phyloP scores from a whole-genome alignment of 2,797 vertebrate genomes.

The Dicrostonyx torquatus region DNA sequence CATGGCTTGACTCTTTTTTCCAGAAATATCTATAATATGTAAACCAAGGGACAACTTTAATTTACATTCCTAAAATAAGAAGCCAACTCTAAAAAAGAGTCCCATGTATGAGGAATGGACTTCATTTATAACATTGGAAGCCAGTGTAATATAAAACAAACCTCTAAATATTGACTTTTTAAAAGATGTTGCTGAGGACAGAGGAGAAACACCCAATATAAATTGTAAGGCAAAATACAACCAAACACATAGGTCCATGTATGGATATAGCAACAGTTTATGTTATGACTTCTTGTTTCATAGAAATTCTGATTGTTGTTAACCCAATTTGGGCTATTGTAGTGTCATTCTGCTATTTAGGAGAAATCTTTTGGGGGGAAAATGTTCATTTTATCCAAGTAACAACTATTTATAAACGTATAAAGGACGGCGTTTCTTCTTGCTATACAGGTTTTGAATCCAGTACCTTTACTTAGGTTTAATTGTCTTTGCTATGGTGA shows the following conservation, averaged over 20 bases:
- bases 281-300: not conserved
- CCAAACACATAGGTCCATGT: not conserved
- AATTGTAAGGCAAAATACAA: constrained; percentile 29
- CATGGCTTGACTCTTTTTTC: constrained; percentile 27
- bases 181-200: constrained; percentile 38
- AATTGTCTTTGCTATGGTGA: constrained; percentile 40
- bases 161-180: not conserved
- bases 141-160: constrained; percentile 55
- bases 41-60: constrained; percentile 45
- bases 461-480: constrained; percentile 78
- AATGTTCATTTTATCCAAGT: constrained; percentile 68
- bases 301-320: not conserved
- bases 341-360: not conserved
- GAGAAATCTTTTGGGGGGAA: constrained; percentile 45
- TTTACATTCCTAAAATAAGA: constrained; percentile 50
- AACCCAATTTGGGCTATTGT: not conserved
- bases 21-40: constrained; percentile 32
- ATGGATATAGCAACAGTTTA: not conserved
- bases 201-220: not conserved
- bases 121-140: constrained; percentile 27
- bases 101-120: not conserved
- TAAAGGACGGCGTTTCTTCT: constrained; percentile 82
- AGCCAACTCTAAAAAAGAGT: constrained; percentile 14
- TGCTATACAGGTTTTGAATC: constrained; percentile 54
- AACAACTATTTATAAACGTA: constrained; percentile 78